A percentile compares a stretch with the other conserved stretches of the same genome.
Evolutionary conservation across 1,140 invertebrate species (phyloP).

Genomic region (Heterodera schachtii): DNA sequence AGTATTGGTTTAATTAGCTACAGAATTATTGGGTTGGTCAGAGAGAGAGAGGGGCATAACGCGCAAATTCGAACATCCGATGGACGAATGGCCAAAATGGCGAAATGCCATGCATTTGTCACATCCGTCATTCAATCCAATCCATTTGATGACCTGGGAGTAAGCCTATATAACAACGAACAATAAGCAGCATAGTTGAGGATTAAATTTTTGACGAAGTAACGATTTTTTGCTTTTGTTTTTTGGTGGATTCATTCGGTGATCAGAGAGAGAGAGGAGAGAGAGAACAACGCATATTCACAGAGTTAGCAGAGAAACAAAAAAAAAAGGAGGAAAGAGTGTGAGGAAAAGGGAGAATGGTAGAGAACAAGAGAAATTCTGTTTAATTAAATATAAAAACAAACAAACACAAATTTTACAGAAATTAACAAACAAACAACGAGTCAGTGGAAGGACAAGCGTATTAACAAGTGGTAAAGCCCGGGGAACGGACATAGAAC

Average conservation of each 20-base stretch:
- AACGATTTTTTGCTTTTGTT: constrained; percentile 1
- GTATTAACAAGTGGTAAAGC: neutral
- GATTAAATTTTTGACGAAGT: neutral
- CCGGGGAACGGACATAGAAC: too few species aligned
- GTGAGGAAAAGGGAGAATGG: neutral
- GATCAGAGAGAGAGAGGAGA: neutral
- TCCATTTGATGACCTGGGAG: neutral
- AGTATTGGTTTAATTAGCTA: neutral
- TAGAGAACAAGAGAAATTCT: neutral
- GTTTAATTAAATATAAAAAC: neutral
- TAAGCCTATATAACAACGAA: neutral
- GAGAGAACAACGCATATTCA: neutral
- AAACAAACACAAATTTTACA: neutral
- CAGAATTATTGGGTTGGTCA: neutral
- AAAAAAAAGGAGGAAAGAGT: neutral
- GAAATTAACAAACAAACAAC: neutral
- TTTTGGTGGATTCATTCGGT: neutral
- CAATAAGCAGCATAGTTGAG: neutral
- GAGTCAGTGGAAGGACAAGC: neutral
- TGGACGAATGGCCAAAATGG: neutral
- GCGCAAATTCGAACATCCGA: neutral
- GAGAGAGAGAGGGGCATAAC: neutral
- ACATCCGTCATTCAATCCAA: neutral
- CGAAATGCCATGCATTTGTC: neutral
- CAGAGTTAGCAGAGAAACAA: neutral